Evolutionary conservation across 1,140 invertebrate genomes (phyloP).

Genomic region (Anastrepha obliqua): DNA sequence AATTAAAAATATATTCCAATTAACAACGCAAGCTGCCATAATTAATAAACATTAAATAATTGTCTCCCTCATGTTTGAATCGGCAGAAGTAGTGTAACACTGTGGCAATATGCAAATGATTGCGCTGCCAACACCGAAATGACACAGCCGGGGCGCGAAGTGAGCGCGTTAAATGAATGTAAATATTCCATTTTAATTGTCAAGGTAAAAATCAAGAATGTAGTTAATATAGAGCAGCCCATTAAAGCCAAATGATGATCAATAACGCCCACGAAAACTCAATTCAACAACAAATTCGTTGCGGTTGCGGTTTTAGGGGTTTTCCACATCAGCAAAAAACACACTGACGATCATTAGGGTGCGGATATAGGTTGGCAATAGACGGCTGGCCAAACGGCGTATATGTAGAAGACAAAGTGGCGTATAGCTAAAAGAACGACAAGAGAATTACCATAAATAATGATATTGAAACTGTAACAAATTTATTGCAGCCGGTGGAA

Average conservation of each 20-base stretch:
- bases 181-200: constrained; percentile 2
- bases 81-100: background rate
- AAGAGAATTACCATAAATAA: no score
- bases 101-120: constrained; percentile 1
- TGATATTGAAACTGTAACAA: background rate
- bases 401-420: no score
- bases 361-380: no score
- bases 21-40: background rate
- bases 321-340: background rate
- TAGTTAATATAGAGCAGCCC: background rate
- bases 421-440: no score
- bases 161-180: background rate
- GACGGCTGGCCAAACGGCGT: no score
- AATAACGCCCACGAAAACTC: constrained; percentile 11
- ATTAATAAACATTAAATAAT: constrained; percentile 3
- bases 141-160: background rate
- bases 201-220: constrained; percentile 8
- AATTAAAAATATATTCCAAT: constrained; percentile 46
- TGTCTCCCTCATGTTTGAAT: constrained; percentile 1
- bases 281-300: background rate
- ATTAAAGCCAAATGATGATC: constrained; percentile 18
- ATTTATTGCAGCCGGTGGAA: background rate
- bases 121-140: background rate
- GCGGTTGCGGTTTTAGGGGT: background rate
- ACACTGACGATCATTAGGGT: no score